phyloP scores from a whole-genome alignment of 2,113 vertebrate species.

The Phylloscopus whistleri region DNA sequence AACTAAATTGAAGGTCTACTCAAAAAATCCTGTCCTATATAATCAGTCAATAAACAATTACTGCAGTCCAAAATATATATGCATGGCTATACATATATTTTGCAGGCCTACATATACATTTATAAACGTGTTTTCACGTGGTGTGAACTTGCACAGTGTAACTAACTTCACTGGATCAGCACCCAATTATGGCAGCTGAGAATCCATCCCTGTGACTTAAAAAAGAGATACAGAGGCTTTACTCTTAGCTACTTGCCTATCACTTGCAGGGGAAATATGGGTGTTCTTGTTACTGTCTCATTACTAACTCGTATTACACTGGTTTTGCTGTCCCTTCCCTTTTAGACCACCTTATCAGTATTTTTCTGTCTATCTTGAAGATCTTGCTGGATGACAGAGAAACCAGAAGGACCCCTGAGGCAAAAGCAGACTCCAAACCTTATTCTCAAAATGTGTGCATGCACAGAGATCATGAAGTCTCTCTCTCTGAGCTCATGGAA shows the following conservation, averaged over 20 bases:
- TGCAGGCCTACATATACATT: not conserved
- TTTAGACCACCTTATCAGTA: not conserved
- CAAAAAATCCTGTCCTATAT: not conserved
- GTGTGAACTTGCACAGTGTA: not conserved
- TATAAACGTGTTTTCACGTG: not conserved
- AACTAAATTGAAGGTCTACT: not conserved
- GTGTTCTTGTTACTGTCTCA: not conserved
- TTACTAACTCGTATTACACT: not conserved
- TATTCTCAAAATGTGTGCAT: not conserved
- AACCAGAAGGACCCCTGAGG: not conserved
- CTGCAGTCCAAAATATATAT: not conserved
- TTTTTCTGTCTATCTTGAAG: not conserved
- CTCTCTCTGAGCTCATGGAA: not conserved
- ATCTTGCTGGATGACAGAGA: not conserved
- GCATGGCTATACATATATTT: not conserved
- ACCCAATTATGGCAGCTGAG: not conserved
- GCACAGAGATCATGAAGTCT: not conserved
- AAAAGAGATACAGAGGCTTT: not conserved
- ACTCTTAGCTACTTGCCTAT: not conserved
- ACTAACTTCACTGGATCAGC: not conserved
- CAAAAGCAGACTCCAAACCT: not conserved
- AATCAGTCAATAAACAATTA: not conserved
- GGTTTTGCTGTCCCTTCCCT: not conserved
- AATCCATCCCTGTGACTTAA: not conserved
- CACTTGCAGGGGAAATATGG: not conserved